Evolutionary conservation across 2,113 vertebrate species (phyloP).

Genomic region (Micronycteris hirsuta): DNA sequence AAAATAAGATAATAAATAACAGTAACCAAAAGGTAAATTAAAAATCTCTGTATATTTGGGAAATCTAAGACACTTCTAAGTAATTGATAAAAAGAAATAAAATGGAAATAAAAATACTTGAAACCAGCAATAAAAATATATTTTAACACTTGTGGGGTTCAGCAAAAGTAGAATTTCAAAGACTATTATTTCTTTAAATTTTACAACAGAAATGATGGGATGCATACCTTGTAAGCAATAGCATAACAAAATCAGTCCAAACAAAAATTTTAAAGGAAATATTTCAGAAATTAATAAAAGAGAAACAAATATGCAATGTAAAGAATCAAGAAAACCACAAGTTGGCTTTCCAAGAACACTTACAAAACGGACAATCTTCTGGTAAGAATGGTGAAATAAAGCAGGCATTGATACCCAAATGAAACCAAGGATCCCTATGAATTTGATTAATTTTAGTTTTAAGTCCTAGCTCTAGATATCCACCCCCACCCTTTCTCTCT

Average conservation of each 20-base stretch:
- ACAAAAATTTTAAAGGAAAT: background rate
- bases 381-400: background rate
- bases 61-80: background rate
- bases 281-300: background rate
- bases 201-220: background rate
- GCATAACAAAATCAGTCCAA: background rate
- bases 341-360: background rate
- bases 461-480: background rate
- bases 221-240: background rate
- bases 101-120: background rate
- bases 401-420: background rate
- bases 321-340: background rate
- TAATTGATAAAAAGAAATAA: background rate
- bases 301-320: background rate
- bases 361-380: background rate
- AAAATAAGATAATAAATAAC: background rate
- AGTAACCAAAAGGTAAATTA: background rate
- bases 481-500: too few species aligned
- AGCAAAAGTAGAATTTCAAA: background rate
- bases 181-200: background rate
- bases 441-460: background rate
- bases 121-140: background rate
- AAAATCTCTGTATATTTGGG: background rate
- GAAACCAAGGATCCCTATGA: background rate
- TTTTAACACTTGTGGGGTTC: background rate